Base-by-base conservation (phyloP, 2,888 invertebrate genomes). In the Carterocephalus palaemon region DNA sequence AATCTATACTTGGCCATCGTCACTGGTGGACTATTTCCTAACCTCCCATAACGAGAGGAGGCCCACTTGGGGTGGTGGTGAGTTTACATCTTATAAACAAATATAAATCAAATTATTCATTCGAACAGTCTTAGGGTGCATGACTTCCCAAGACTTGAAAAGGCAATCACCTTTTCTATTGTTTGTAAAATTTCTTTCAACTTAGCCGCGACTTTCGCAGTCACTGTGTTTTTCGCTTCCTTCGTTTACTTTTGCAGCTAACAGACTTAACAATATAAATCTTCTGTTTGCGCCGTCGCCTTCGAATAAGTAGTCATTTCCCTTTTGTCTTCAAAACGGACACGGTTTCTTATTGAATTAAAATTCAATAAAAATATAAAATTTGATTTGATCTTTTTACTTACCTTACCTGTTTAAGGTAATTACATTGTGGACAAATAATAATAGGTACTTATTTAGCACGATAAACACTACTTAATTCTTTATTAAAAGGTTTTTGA, bases 131-230 rank as follows among this genome's bases (percentile, higher is more conserved):
- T 50, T 42, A 54, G 46, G 42, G 20, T 34, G 38, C 22, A 58
- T 54, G 49, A 24, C 46, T 38, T 52, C 46, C 24, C 31, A 32
- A 49, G 32, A 49, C 42, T 50, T 36, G 41, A 33, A 26, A 49
- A 57, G 51, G 52, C 29, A 49, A 53, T 51, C 45, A 56, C 46
- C 50, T 51, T 50, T 43, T 22, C 33, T 20, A 40, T 49, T 62
- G 52, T 64, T 64, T 64, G 48, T 49, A 46, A 51, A 55, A 64
- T 59, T 57, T 58, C 52, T 49, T 51, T 46, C 16, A 28, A 47
- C 45, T 48, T 48, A 48, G 37, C 43, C 46, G 46, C 50, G 38
- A 52, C 47, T 52, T 48, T 40, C 22, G 9, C 29, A 46, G 19
- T 36, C 13, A 13, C n/a, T 16, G 26, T 42, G 26, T 42, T 42